Evolutionary conservation across 2,888 invertebrate genomes (phyloP).

Genomic region (Cordilura impudica): DNA sequence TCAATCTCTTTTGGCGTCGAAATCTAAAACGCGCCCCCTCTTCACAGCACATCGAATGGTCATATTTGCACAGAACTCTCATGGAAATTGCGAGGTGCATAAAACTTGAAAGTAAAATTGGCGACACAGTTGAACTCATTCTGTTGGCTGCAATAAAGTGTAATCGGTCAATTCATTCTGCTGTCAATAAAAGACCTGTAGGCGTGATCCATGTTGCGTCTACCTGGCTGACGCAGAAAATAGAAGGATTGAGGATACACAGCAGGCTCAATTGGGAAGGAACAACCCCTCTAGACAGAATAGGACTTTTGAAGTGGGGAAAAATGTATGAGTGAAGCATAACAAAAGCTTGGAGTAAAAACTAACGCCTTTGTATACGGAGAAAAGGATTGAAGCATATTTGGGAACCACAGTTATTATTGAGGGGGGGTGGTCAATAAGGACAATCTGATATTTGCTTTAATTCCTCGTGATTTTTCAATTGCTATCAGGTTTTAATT

Average conservation of each 20-base stretch:
- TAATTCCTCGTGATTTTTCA: neutral
- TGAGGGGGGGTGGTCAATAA: neutral
- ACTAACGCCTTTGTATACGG: conserved; percentile 9
- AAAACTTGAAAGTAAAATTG: conserved; percentile 5
- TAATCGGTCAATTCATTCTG: conserved; percentile 49
- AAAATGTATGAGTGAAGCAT: neutral
- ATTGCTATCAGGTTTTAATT: neutral
- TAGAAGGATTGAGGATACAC: neutral
- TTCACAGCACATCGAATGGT: conserved; percentile 52
- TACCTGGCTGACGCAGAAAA: neutral
- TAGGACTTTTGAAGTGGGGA: conserved; percentile 12
- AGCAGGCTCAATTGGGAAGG: neutral
- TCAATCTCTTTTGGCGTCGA: conserved; percentile 9
- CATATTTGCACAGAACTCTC: conserved; percentile 61
- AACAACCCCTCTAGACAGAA: neutral
- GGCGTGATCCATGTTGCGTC: neutral
- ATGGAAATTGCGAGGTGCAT: conserved; percentile 47
- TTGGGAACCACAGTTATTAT: conserved; percentile 2
- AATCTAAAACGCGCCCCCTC: neutral
- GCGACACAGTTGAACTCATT: conserved; percentile 25
- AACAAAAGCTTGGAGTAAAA: conserved; percentile 33
- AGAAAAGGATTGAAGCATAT: conserved; percentile 6
- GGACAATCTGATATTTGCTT: neutral
- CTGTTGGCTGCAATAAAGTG: conserved; percentile 40
- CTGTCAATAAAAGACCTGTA: conserved; percentile 41